Evolutionary conservation across 64 coral and sea anemone species (phyloP).

Genomic region (Montipora sp.): DNA sequence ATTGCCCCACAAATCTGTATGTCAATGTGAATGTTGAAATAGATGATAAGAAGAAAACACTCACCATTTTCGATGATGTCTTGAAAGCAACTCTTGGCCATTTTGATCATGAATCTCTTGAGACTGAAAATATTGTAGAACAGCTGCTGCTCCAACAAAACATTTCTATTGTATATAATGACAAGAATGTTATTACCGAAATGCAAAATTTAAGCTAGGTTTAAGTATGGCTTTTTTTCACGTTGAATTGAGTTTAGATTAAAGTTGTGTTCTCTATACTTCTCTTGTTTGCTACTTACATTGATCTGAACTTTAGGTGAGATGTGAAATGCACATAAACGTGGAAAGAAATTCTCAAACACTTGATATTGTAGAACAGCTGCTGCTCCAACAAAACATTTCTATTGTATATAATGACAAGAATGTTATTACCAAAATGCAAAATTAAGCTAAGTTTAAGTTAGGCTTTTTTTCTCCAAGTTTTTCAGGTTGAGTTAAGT

Average conservation of each 20-base stretch:
- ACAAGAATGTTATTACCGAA: not conserved
- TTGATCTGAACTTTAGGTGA: too few relatives aligned
- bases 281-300: not conserved
- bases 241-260: conserved; percentile 11
- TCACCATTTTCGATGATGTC: too few relatives aligned
- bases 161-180: conserved; percentile 21
- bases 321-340: too few relatives aligned
- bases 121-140: conserved; percentile 10
- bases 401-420: too few relatives aligned
- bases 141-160: conserved; percentile 12
- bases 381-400: not conserved
- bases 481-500: too few relatives aligned
- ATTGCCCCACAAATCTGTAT: conserved; percentile 53
- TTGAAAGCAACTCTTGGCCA: not conserved
- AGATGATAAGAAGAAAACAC: too few relatives aligned
- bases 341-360: too few relatives aligned
- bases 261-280: conserved; percentile 17
- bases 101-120: not conserved
- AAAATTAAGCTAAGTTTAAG: too few relatives aligned
- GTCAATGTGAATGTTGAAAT: conserved; percentile 5
- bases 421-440: too few relatives aligned
- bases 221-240: not conserved
- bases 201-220: not conserved
- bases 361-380: not conserved
- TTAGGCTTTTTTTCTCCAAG: too few relatives aligned